A percentile compares a stretch with the other conserved stretches of the same genome.
These are phyloP conservation scores for Alouatta palliata DNA, from an alignment of 2,113 vertebrate species.

Conservation along the genomic window DNA sequence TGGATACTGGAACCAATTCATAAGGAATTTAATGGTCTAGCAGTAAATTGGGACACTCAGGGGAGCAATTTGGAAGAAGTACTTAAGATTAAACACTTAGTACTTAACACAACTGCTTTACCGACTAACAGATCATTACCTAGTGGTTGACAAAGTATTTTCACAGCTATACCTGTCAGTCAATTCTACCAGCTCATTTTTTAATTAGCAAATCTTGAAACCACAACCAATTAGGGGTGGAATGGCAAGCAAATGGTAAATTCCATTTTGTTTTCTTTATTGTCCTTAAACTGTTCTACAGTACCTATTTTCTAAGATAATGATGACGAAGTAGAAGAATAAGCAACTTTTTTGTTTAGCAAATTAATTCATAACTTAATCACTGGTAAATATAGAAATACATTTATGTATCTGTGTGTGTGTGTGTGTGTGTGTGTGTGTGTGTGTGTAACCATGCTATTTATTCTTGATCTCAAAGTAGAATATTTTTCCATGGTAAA, in stretches of 20 bases:
- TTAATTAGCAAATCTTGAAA: background rate
- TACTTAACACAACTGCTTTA: background rate
- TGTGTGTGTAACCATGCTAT: background rate
- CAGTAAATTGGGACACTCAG: background rate
- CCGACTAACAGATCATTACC: background rate
- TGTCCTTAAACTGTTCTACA: background rate
- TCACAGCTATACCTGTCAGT: background rate
- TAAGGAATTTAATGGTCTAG: background rate
- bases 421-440: background rate
- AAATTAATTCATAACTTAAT: background rate
- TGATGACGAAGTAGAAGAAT: background rate
- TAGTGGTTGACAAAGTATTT: background rate
- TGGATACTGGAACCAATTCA: background rate
- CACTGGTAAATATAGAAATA: background rate
- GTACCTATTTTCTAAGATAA: background rate
- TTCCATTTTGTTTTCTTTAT: background rate
- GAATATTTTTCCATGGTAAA: background rate
- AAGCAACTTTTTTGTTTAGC: background rate
- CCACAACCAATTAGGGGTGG: background rate
- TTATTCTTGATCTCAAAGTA: background rate
- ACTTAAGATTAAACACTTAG: background rate
- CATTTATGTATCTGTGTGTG: background rate
- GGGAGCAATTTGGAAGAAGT: constrained; percentile 3
- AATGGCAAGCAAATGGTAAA: background rate
- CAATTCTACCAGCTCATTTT: background rate